A percentile compares a stretch with the other conserved stretches of the same genome.
Conservation (phyloP, 2,797 vertebrate species). For the Onychomys arenicola region DNA sequence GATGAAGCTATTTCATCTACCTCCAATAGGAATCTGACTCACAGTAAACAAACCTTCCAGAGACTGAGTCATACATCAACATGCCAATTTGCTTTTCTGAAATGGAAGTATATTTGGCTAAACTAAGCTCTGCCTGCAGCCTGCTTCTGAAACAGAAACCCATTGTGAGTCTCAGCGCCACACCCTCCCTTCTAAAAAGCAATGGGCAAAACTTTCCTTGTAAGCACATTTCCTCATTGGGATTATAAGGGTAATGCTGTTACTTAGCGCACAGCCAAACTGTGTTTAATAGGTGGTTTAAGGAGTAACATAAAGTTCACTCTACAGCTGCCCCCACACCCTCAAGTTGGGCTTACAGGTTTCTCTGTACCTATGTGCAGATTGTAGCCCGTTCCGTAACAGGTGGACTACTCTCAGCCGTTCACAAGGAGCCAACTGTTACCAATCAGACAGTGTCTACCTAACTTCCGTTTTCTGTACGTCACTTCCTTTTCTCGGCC, state of each 20-base stretch:
- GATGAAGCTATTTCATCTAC: neutral
- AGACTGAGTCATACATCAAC: constrained; percentile 73
- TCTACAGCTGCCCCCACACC: neutral
- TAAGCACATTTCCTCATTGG: neutral
- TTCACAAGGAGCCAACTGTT: neutral
- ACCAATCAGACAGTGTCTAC: neutral
- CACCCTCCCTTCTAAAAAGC: neutral
- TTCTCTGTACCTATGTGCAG: neutral
- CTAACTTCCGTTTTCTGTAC: neutral
- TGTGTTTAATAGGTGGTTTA: neutral
- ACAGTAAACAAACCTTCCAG: constrained; percentile 72
- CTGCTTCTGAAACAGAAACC: constrained; percentile 22
- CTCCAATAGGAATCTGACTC: constrained; percentile 63
- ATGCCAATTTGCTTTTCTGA: constrained; percentile 70
- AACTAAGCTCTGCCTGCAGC: neutral
- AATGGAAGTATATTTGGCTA: constrained; percentile 41
- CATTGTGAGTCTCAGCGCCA: neutral
- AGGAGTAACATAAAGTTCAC: neutral
- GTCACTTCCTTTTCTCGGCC: neutral
- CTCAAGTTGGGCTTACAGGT: neutral
- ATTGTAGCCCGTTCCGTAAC: neutral
- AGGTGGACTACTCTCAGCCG: neutral
- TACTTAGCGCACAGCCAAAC: neutral
- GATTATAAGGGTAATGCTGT: neutral
- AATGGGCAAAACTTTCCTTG: neutral